Conservation (phyloP, 2,113 vertebrate genomes). For the Seriola quinqueradiata region DNA sequence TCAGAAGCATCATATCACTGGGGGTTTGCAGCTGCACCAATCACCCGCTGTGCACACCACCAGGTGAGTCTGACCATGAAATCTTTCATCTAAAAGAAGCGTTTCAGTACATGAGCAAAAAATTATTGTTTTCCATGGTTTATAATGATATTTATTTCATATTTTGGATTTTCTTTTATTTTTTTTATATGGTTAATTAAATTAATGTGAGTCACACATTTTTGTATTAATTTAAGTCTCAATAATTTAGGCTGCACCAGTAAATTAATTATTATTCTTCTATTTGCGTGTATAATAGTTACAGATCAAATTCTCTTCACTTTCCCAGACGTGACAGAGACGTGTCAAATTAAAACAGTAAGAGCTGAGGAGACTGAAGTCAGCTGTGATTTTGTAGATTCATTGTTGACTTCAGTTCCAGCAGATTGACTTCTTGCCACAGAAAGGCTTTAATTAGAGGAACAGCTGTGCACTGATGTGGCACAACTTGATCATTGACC, state of each 20-base stretch:
- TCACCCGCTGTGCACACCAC: slow-evolving; percentile 86
- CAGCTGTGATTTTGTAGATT: background rate
- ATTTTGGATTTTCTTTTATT: background rate
- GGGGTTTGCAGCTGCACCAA: slow-evolving; percentile 87
- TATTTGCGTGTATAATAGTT: background rate
- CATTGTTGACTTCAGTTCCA: background rate
- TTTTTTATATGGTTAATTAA: background rate
- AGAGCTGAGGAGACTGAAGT: slow-evolving; percentile 6
- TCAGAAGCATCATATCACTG: slow-evolving; percentile 87
- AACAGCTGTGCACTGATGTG: slow-evolving; percentile 7
- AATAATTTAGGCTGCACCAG: slow-evolving; percentile 81
- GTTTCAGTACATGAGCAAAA: background rate
- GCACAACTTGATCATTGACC: background rate
- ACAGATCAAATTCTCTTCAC: slow-evolving; percentile 15
- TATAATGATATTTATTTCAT: slow-evolving; percentile 74
- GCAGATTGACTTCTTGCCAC: background rate
- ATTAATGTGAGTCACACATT: slow-evolving; percentile 82
- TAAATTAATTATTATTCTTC: slow-evolving; percentile 33
- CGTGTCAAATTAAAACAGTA: background rate
- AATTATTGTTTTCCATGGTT: slow-evolving; percentile 67
- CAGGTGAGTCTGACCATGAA: slow-evolving; percentile 80
- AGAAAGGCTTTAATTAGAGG: background rate
- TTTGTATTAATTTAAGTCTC: slow-evolving; percentile 83
- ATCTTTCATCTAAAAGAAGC: slow-evolving; percentile 20
- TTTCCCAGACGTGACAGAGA: slow-evolving; percentile 2